Evolutionary conservation across 2,888 invertebrate species (phyloP).

Genomic region (Ptilodon capucinus): DNA sequence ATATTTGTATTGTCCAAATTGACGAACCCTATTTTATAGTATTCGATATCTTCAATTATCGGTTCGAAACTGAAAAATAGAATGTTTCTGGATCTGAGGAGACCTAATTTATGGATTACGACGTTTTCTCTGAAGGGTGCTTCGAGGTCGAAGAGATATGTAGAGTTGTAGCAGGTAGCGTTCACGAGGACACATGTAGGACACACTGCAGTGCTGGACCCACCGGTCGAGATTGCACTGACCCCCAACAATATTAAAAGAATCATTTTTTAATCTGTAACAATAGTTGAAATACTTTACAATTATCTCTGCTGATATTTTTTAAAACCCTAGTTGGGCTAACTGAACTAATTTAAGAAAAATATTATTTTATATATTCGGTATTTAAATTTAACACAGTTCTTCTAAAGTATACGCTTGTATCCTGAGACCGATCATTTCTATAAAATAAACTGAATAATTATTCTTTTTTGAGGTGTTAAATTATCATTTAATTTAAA

Average conservation of each 20-base stretch:
- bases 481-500: background rate
- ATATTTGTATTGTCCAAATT: constrained; percentile 45
- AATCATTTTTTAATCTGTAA: constrained; percentile 48
- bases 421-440: no score
- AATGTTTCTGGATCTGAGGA: constrained; percentile 51
- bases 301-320: no score
- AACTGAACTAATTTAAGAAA: no score
- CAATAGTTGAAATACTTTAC: no score
- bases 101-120: constrained; percentile 60
- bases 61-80: constrained; percentile 70
- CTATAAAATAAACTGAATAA: no score
- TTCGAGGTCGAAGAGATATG: constrained; percentile 53
- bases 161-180: constrained; percentile 54
- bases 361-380: no score
- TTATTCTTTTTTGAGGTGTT: no score
- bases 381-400: no score
- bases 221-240: constrained; percentile 31
- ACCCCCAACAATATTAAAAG: constrained; percentile 31
- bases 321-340: background rate
- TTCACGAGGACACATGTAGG: constrained; percentile 53
- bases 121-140: constrained; percentile 59
- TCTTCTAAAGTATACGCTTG: no score
- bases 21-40: constrained; percentile 64
- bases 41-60: constrained; percentile 57
- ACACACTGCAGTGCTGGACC: constrained; percentile 34